Evolutionary conservation across 2,113 vertebrate genomes (phyloP), one percentile per base, ranked within the genome.

Genomic region (Mystacornis crossleyi): DNA sequence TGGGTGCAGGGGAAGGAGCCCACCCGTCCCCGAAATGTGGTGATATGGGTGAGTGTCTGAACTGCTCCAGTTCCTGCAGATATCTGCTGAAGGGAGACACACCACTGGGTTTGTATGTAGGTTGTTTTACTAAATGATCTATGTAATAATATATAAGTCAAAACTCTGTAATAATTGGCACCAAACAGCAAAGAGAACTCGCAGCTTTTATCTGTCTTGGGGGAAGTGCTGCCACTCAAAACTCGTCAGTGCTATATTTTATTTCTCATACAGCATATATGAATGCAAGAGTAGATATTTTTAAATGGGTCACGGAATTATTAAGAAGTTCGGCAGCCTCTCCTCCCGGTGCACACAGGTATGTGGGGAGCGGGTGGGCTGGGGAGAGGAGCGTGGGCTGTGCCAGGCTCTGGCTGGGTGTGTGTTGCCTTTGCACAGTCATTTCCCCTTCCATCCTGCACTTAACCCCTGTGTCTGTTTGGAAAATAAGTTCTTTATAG

Each of bases 111-210:
- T 77, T 82, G 50, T 33, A 55, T 70, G 81, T 47, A 83, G 88
- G 92, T 91, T 95, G 95, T 96, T 96, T 94, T 94, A 97, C 95
- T 96, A 96, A 96, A 77, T 93, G 95, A 83, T 96, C 92, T 95
- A 42, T 29, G 85, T 97, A 96, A 86, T 96, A 97, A 96, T 95
- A 84, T 54, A 83, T 84, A 96, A 97, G 95, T 95, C 93, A 82
- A 92, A 97, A 90, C 87, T 94, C 75, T 20, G 38, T 60, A 61
- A 94, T 93, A 95, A 92, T 86, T 93, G 91, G 88, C 87, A 93
- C 85, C 86, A 96, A 93, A 93, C 81, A 92, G 94, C 81, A 95
- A 80, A 93, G 85, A 93, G 93, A 97, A 72, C 55, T 72, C 18
- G 9, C 83, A 42, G 78, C 78, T 97, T 95, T 98, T 97, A 95